Conservation (phyloP, 2,888 invertebrate species). For the Isoperla grammatica region DNA sequence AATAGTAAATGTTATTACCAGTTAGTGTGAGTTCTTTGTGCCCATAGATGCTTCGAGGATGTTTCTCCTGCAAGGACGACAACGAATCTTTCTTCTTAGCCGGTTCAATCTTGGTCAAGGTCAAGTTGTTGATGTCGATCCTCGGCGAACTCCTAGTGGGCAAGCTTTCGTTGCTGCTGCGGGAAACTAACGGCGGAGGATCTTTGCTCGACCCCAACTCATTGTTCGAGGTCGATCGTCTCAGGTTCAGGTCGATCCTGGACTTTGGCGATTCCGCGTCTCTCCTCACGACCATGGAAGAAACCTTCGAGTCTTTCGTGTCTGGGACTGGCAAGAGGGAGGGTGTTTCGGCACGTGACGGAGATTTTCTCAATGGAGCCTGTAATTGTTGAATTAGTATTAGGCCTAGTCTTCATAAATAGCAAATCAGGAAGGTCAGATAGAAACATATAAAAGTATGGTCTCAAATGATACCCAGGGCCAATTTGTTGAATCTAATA, state of each 20-base stretch:
- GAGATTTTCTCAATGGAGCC: conserved; percentile 28
- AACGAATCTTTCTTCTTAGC: conserved; percentile 13
- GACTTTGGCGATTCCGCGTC: background rate
- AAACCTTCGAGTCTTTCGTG: no score
- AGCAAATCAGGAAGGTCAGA: background rate
- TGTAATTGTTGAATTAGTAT: conserved; percentile 11
- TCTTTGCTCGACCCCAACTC: background rate
- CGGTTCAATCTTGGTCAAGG: conserved; percentile 19
- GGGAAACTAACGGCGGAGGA: background rate
- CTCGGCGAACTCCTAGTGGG: conserved; percentile 21
- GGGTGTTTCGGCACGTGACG: conserved; percentile 10
- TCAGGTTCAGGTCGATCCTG: conserved; percentile 3
- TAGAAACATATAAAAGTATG: no score
- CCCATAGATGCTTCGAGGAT: conserved; percentile 37
- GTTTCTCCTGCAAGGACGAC: conserved; percentile 42
- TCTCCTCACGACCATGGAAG: no score
- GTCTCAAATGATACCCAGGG: no score
- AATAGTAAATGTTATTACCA: conserved; percentile 23
- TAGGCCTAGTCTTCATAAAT: background rate
- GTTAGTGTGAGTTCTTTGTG: conserved; percentile 40
- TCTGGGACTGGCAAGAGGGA: conserved; percentile 18
- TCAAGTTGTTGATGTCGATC: conserved; percentile 42
- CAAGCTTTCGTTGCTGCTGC: conserved; percentile 20
- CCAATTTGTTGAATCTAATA: no score
- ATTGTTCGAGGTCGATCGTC: conserved; percentile 2